Percentiles rank a stretch among this genome's conserved stretches.
Evolutionary conservation across 2,797 vertebrate species (phyloP).

Genomic region (Propithecus deckenii): DNA sequence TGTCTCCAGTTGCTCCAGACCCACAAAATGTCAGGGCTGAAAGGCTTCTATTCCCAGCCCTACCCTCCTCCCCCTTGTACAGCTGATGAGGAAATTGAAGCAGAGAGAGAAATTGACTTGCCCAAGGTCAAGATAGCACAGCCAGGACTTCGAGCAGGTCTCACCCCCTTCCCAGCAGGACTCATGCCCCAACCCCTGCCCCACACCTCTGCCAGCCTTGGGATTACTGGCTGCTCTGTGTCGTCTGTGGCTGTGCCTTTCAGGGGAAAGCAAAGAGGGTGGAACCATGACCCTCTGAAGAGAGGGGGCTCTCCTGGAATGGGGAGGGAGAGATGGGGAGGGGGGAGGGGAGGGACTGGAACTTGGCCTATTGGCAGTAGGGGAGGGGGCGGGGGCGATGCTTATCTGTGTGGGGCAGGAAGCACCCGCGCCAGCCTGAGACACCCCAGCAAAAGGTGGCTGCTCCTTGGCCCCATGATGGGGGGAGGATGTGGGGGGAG

Average conservation of each 20-base stretch:
- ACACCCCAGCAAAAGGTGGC: conserved; percentile 73
- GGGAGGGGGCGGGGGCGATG: conserved; percentile 70
- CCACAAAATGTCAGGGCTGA: background rate
- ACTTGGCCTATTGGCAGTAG: conserved; percentile 70
- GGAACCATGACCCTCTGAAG: background rate
- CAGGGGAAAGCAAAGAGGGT: background rate
- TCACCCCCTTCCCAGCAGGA: background rate
- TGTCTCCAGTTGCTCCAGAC: background rate
- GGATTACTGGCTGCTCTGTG: background rate
- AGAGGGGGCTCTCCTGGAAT: background rate
- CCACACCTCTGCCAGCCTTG: background rate
- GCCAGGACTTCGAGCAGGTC: background rate
- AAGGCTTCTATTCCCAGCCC: background rate
- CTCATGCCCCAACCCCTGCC: background rate
- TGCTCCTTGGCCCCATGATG: conserved; percentile 72
- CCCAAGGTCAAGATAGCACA: conserved; percentile 52
- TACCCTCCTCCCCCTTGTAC: background rate
- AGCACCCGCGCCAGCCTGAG: conserved; percentile 67
- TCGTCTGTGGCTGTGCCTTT: background rate
- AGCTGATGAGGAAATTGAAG: background rate
- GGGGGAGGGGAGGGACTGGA: conserved; percentile 37
- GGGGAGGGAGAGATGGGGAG: background rate
- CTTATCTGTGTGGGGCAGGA: conserved; percentile 80
- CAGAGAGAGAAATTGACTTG: conserved; percentile 28
- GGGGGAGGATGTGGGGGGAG: conserved; percentile 64